Evolutionary conservation across 1,140 invertebrate species (phyloP).

Genomic region (Drosophila paulistorum): DNA sequence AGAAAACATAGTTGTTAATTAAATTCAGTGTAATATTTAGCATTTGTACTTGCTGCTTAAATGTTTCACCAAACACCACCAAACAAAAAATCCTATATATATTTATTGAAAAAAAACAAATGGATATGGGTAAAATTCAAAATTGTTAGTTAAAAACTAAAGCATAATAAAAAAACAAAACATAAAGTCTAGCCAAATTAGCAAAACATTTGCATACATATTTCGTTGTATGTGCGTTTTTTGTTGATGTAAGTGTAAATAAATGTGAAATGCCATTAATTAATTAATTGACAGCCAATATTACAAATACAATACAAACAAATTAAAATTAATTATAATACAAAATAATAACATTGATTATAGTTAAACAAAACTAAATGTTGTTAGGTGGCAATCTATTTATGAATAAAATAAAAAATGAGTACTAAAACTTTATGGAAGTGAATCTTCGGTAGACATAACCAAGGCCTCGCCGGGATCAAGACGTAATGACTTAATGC

Average conservation of each 20-base stretch:
- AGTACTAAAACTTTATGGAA: constrained; percentile 28
- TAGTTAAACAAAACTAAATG: constrained; percentile 49
- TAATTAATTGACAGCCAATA: constrained; percentile 14
- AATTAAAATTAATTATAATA: background rate
- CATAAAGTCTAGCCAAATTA: constrained; percentile 22
- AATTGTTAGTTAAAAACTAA: too few species aligned
- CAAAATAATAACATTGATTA: constrained; percentile 45
- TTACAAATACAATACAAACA: background rate
- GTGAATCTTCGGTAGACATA: constrained; percentile 29
- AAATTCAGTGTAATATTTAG: constrained; percentile 4
- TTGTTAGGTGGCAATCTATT: constrained; percentile 64
- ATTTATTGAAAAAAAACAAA: too few species aligned
- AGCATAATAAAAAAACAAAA: background rate
- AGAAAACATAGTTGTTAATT: too few species aligned
- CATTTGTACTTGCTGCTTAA: constrained; percentile 22
- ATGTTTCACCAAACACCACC: constrained; percentile 1
- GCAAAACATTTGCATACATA: constrained; percentile 4
- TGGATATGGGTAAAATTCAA: constrained; percentile 14
- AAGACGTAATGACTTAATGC: constrained; percentile 3
- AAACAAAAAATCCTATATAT: background rate
- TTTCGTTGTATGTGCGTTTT: constrained; percentile 17
- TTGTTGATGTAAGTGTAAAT: constrained; percentile 12
- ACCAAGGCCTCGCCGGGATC: constrained; percentile 51
- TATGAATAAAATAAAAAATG: constrained; percentile 54
- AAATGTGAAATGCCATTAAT: constrained; percentile 21